Evolutionary conservation across 2,797 vertebrate species (phyloP).

Genomic region (Tragopan temminckii): DNA sequence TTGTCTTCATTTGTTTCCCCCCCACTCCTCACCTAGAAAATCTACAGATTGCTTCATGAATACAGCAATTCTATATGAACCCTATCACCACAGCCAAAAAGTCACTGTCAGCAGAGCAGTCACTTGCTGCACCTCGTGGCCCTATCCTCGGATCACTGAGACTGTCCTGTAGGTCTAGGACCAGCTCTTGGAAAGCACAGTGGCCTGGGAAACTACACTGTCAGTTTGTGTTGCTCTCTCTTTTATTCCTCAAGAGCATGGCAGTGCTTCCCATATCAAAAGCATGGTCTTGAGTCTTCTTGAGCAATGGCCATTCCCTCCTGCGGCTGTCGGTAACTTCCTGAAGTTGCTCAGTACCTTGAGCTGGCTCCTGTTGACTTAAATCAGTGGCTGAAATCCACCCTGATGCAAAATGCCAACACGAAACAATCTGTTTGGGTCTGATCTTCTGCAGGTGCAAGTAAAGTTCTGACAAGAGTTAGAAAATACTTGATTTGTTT

Average conservation of each 20-base stretch:
- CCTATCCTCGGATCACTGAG: accelerated
- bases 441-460: background rate
- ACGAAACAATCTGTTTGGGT: accelerated
- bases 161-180: accelerated
- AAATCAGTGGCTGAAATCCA: background rate
- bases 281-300: background rate
- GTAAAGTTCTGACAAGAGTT: background rate
- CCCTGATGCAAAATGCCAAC: background rate
- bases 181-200: background rate
- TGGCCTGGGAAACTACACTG: background rate
- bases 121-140: background rate
- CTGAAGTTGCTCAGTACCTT: background rate
- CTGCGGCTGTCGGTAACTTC: background rate
- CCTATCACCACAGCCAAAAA: accelerated
- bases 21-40: background rate
- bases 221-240: accelerated
- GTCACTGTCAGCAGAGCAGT: background rate
- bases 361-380: background rate
- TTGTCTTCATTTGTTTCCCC: background rate
- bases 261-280: background rate
- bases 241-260: background rate
- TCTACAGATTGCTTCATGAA: background rate
- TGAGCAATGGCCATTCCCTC: background rate
- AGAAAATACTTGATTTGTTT: background rate
- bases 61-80: background rate